Evolutionary conservation across 2,797 vertebrate genomes (phyloP).

Genomic region (Gallinago stenura): DNA sequence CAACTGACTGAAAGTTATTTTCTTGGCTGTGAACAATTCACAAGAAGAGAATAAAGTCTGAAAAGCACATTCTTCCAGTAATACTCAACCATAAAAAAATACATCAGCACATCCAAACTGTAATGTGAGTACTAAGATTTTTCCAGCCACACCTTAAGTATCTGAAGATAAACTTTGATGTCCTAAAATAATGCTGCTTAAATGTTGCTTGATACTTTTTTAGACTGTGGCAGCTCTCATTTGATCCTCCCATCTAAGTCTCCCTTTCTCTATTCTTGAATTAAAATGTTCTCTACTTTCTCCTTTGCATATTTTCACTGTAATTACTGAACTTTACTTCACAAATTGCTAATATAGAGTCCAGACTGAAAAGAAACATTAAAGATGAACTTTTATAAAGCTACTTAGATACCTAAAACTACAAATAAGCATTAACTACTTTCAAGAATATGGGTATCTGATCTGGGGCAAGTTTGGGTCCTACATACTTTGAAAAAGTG

Average conservation of each 20-base stretch:
- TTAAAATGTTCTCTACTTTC: not conserved
- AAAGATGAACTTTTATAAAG: not conserved
- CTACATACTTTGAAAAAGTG: not conserved
- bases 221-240: constrained; percentile 15
- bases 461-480: not conserved
- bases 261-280: constrained; percentile 16
- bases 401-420: not conserved
- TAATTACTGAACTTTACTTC: constrained; percentile 34
- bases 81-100: not conserved
- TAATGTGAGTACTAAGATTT: constrained; percentile 8
- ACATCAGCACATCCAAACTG: not conserved
- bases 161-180: constrained; percentile 58
- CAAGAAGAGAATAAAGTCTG: constrained; percentile 15
- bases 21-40: not conserved
- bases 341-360: not conserved
- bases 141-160: constrained; percentile 58
- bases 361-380: constrained; percentile 24
- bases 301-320: constrained; percentile 25
- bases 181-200: constrained; percentile 69
- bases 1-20: not conserved
- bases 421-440: not conserved
- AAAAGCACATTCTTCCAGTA: not conserved
- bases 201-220: constrained; percentile 47
- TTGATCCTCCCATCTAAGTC: constrained; percentile 55
- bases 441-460: not conserved